phyloP scores from a whole-genome alignment of 2,797 vertebrate genomes.

The Acanthornis magna region DNA sequence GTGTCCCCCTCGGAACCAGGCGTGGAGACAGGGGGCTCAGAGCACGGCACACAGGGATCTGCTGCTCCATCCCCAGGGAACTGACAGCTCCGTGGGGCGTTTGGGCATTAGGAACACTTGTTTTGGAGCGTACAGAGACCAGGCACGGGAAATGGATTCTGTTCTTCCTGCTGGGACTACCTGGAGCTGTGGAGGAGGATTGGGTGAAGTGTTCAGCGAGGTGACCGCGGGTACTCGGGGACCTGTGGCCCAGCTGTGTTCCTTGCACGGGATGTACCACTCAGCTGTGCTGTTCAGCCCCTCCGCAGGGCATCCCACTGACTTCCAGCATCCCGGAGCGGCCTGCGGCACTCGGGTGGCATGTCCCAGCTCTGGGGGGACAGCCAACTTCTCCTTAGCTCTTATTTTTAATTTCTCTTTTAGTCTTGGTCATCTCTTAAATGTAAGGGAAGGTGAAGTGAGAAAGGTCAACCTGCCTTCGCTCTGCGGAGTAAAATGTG shows the following conservation, averaged over 20 bases:
- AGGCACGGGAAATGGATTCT: background rate
- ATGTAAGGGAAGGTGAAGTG: background rate
- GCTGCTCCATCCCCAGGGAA: background rate
- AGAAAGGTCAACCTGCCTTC: background rate
- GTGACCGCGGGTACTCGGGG: background rate
- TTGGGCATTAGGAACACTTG: conserved; percentile 31
- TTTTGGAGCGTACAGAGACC: background rate
- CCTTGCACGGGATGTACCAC: conserved; percentile 13
- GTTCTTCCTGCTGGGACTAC: background rate
- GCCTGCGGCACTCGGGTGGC: background rate
- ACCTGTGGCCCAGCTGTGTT: background rate
- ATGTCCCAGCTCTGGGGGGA: background rate
- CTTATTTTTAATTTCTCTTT: background rate
- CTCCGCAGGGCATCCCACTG: background rate
- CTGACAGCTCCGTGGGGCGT: background rate
- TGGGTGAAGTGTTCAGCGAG: background rate
- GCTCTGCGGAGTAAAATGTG: background rate
- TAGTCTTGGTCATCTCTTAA: conserved; percentile 14
- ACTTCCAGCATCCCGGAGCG: background rate
- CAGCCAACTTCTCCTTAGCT: background rate
- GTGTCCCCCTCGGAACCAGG: background rate
- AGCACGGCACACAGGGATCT: background rate
- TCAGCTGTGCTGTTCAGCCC: background rate
- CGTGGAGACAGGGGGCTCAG: background rate
- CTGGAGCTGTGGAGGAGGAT: background rate